These are phyloP conservation scores for Drosophila lutescens DNA, from an alignment of 2,888 invertebrate genomes.

Conservation along the genomic window DNA sequence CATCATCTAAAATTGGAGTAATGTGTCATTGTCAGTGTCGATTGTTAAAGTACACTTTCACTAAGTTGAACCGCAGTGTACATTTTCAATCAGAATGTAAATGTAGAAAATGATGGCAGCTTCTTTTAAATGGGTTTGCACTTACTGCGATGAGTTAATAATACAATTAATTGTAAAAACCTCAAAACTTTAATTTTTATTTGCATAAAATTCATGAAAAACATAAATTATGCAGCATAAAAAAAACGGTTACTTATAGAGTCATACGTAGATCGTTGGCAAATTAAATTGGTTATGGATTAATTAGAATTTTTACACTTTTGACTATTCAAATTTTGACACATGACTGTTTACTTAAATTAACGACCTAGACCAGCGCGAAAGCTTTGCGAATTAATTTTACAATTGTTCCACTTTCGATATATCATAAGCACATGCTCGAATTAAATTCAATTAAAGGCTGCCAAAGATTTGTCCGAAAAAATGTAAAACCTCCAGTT, in stretches of 20 bases:
- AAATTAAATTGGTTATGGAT: conserved; percentile 8
- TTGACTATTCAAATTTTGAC: conserved; percentile 1
- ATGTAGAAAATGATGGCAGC: conserved; percentile 1
- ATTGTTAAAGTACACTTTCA: conserved; percentile 13
- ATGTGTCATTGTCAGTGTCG: conserved; percentile 23
- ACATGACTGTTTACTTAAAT: conserved; percentile 14
- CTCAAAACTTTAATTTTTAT: background rate
- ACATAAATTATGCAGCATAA: background rate
- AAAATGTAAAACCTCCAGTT: conserved; percentile 35
- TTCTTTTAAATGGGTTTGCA: background rate
- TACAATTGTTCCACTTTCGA: conserved; percentile 41
- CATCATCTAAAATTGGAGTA: conserved; percentile 35
- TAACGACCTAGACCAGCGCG: conserved; percentile 10
- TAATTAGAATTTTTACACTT: conserved; percentile 7
- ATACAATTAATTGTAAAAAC: background rate
- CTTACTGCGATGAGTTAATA: conserved; percentile 8
- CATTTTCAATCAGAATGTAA: conserved; percentile 4
- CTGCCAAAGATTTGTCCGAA: conserved; percentile 52
- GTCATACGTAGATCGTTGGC: background rate
- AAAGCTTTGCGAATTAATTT: conserved; percentile 26
- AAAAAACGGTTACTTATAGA: background rate
- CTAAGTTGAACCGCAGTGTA: conserved; percentile 2
- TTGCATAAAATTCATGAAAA: background rate
- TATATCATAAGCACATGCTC: conserved; percentile 17
- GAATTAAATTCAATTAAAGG: conserved; percentile 58